Conservation (phyloP, 1,140 invertebrate genomes). For the Drosophila sproati region DNA sequence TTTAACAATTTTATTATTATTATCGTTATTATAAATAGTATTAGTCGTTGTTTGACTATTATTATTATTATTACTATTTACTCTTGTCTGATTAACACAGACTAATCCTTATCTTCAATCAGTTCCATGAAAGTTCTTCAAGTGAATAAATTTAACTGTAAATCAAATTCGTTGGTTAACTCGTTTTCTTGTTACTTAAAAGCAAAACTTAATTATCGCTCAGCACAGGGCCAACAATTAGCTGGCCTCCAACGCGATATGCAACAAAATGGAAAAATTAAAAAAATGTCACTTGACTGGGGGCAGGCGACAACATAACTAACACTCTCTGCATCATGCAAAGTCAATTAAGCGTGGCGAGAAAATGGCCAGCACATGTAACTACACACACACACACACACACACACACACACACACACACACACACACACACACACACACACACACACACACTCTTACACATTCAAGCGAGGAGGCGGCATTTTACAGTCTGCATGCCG, state of each 20-base stretch:
- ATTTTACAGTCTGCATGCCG: conserved; percentile 46
- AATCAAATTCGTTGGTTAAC: not conserved
- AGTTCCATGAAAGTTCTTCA: not conserved
- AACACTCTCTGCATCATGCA: conserved; percentile 49
- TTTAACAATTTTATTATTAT: too few species aligned
- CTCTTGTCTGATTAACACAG: too few species aligned
- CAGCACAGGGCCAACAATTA: conserved; percentile 22
- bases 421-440: conserved; percentile 13
- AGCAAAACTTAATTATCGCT: conserved; percentile 40
- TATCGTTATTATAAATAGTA: too few species aligned
- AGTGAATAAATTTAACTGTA: not conserved
- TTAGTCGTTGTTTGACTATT: too few species aligned
- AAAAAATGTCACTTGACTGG: conserved; percentile 11
- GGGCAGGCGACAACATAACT: conserved; percentile 38
- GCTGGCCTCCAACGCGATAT: not conserved
- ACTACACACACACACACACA: conserved; percentile 11
- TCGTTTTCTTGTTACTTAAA: not conserved
- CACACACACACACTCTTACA: conserved; percentile 2
- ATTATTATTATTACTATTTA: too few species aligned
- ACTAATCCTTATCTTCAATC: not conserved
- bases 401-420: not conserved
- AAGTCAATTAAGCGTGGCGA: conserved; percentile 64
- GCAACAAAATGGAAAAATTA: conserved; percentile 1
- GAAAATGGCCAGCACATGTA: conserved; percentile 50
- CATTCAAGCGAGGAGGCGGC: conserved; percentile 14